phyloP scores from a whole-genome alignment of 2,888 invertebrate genomes.

The Cryptus armator region DNA sequence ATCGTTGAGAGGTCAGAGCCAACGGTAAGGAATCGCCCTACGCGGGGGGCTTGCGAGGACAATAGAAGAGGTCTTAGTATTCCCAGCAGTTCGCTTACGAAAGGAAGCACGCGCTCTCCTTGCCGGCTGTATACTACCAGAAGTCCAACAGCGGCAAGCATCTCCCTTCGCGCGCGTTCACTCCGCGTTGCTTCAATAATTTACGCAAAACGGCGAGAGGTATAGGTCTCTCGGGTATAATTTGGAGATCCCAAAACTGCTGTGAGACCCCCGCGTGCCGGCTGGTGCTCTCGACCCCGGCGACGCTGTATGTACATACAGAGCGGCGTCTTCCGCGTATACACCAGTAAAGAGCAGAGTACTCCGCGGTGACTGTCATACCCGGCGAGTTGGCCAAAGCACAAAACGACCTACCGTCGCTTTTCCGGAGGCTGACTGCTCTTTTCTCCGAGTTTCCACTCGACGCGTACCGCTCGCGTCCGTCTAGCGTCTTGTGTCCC shows the following conservation, averaged over 20 bases:
- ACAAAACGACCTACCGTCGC: slow-evolving; percentile 55
- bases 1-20: slow-evolving; percentile 6
- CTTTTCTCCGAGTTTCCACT: slow-evolving; percentile 56
- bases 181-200: slow-evolving; percentile 75
- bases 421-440: slow-evolving; percentile 59
- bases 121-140: slow-evolving; percentile 8
- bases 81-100: slow-evolving; percentile 63
- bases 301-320: slow-evolving; percentile 3
- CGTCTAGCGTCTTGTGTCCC: slow-evolving; percentile 39
- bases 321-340: not conserved
- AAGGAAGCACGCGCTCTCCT: slow-evolving; percentile 50
- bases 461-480: slow-evolving; percentile 30
- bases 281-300: slow-evolving; percentile 40
- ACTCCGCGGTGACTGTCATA: not conserved
- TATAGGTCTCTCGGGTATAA: slow-evolving; percentile 74
- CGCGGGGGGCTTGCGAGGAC: not conserved
- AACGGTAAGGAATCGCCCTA: not conserved
- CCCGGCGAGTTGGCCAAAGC: slow-evolving; percentile 33
- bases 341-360: not conserved
- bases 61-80: slow-evolving; percentile 59
- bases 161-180: slow-evolving; percentile 66
- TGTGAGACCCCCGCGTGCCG: slow-evolving; percentile 57
- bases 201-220: slow-evolving; percentile 73
- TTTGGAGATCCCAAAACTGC: slow-evolving; percentile 71
- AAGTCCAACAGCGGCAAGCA: slow-evolving; percentile 3